These are phyloP conservation scores for Heliconius erato DNA, from an alignment of 2,888 invertebrate genomes.

Conservation along the genomic window DNA sequence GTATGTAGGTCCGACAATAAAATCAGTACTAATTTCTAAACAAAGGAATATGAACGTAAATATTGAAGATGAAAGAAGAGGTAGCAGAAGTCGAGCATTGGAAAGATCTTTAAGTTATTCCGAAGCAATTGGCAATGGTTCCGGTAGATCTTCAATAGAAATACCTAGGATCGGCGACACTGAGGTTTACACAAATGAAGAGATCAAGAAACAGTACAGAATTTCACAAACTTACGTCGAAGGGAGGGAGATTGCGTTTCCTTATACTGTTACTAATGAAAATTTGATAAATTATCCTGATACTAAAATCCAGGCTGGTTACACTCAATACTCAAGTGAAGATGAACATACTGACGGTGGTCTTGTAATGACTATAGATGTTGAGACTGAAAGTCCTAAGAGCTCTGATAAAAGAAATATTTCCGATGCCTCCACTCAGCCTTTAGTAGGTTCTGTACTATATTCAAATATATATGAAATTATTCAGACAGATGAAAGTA, in stretches of 20 bases:
- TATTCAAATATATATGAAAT: slow-evolving; percentile 69
- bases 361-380: slow-evolving; percentile 76
- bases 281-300: slow-evolving; percentile 57
- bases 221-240: slow-evolving; percentile 81
- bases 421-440: slow-evolving; percentile 69
- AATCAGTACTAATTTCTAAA: background rate
- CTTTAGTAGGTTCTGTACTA: slow-evolving; percentile 61
- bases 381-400: slow-evolving; percentile 66
- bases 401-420: slow-evolving; percentile 64
- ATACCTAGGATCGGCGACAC: slow-evolving; percentile 74
- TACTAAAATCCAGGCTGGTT: slow-evolving; percentile 58
- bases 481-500: slow-evolving; percentile 68
- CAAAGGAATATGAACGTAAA: slow-evolving; percentile 20
- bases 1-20: background rate
- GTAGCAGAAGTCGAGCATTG: slow-evolving; percentile 68
- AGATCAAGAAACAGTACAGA: slow-evolving; percentile 76
- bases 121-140: slow-evolving; percentile 76
- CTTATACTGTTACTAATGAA: slow-evolving; percentile 59
- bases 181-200: slow-evolving; percentile 79
- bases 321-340: slow-evolving; percentile 72
- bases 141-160: slow-evolving; percentile 75
- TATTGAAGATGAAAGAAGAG: slow-evolving; percentile 58
- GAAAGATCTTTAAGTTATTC: slow-evolving; percentile 80
- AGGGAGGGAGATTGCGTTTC: slow-evolving; percentile 77
- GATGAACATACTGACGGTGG: slow-evolving; percentile 70